phyloP scores from a whole-genome alignment of 2,797 vertebrate species.

The Enteromius viviparus region DNA sequence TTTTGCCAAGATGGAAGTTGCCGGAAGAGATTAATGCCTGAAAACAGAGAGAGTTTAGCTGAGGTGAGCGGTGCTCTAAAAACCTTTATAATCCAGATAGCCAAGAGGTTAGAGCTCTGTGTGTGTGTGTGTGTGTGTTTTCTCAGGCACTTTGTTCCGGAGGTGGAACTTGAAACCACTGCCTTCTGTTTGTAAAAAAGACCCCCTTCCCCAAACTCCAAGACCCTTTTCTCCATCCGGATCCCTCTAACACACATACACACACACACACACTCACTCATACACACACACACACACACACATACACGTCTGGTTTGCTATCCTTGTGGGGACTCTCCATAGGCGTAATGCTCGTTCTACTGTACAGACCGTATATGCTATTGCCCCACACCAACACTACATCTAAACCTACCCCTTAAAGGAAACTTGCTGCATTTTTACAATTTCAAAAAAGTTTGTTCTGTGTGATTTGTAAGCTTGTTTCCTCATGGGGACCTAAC shows the following conservation, averaged over 20 bases:
- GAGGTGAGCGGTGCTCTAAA: slow-evolving; percentile 11
- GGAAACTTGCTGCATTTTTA: no score
- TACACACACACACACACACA: background rate
- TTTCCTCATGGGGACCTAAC: no score
- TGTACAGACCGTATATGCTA: no score
- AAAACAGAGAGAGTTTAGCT: slow-evolving; percentile 25
- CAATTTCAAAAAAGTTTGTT: no score
- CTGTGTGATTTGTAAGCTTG: no score
- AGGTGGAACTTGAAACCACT: slow-evolving; percentile 57
- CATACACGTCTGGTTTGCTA: background rate
- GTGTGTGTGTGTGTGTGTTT: slow-evolving; percentile 39
- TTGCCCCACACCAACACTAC: no score
- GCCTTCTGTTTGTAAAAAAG: slow-evolving; percentile 57
- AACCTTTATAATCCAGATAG: slow-evolving; percentile 28
- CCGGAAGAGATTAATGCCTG: slow-evolving; percentile 20
- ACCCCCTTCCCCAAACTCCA: slow-evolving; percentile 43
- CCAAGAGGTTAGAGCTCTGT: slow-evolving; percentile 25
- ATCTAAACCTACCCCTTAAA: no score
- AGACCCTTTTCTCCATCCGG: slow-evolving; percentile 33
- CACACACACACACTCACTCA: background rate
- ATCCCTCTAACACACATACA: background rate
- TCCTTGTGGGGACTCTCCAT: no score
- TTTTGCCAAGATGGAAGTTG: background rate
- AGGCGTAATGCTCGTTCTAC: no score
- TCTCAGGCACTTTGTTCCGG: slow-evolving; percentile 51